These are phyloP conservation scores for Alentia gelatinosa DNA, from an alignment of 2,888 invertebrate genomes.

Conservation along the genomic window DNA sequence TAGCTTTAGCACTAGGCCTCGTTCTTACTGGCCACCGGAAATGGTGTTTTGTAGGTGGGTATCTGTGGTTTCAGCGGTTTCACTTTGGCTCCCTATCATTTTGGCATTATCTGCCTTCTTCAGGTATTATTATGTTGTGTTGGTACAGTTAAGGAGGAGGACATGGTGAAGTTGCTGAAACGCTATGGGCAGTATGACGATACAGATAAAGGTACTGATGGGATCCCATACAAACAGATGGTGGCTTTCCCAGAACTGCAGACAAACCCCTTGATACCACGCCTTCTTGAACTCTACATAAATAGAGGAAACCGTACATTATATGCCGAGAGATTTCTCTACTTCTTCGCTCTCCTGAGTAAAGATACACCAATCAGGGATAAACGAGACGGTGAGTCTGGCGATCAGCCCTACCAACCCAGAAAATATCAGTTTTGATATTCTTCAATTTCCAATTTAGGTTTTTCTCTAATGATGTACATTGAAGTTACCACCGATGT, in stretches of 20 bases:
- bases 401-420: background rate
- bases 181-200: constrained; percentile 5
- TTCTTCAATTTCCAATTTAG: no score
- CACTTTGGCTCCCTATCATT: no score
- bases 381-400: background rate
- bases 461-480: no score
- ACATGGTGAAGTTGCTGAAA: constrained; percentile 43
- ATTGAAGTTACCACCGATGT: no score
- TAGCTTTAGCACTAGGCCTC: no score
- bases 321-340: constrained; percentile 13
- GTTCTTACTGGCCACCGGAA: no score
- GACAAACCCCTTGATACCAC: background rate
- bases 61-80: no score
- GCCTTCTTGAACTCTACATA: constrained; percentile 13
- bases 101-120: no score
- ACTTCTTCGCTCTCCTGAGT: constrained; percentile 38
- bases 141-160: constrained; percentile 16
- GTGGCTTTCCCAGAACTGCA: constrained; percentile 23
- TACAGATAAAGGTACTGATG: constrained; percentile 20
- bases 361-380: constrained; percentile 5
- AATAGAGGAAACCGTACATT: background rate
- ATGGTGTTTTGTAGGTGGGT: no score
- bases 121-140: no score
- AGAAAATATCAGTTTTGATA: no score
- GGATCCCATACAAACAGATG: background rate